Evolutionary conservation across 2,797 vertebrate species (phyloP).

Genomic region (Darevskia nairensis): DNA sequence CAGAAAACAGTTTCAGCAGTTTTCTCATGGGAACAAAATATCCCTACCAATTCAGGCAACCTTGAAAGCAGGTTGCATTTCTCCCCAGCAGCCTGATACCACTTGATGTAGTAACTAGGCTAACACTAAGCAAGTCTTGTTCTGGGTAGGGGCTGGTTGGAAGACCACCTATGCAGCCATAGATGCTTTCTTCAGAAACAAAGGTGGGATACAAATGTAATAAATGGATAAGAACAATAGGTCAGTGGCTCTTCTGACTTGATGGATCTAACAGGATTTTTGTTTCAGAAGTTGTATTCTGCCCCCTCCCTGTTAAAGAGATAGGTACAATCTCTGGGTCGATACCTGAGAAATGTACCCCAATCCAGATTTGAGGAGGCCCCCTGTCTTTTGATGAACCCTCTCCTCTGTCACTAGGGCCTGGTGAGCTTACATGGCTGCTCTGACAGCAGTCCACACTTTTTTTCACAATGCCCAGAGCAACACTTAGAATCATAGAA

Average conservation of each 20-base stretch:
- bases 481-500: no score
- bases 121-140: neutral
- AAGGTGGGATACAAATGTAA: neutral
- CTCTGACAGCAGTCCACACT: neutral
- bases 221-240: neutral
- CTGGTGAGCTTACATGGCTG: neutral
- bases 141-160: neutral
- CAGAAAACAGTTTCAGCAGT: slow-evolving; percentile 59
- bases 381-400: neutral
- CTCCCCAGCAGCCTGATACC: neutral
- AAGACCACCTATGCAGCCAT: neutral
- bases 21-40: slow-evolving; percentile 70
- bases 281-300: neutral
- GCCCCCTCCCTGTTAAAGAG: neutral
- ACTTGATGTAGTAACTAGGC: neutral
- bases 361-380: neutral
- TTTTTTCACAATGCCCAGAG: no score
- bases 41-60: neutral
- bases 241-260: neutral
- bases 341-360: neutral
- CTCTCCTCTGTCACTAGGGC: neutral
- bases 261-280: neutral
- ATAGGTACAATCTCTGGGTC: neutral
- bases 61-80: neutral
- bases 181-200: neutral